These are phyloP conservation scores for Fundulus diaphanus DNA, from an alignment of 2,797 vertebrate genomes.

Conservation along the genomic window DNA sequence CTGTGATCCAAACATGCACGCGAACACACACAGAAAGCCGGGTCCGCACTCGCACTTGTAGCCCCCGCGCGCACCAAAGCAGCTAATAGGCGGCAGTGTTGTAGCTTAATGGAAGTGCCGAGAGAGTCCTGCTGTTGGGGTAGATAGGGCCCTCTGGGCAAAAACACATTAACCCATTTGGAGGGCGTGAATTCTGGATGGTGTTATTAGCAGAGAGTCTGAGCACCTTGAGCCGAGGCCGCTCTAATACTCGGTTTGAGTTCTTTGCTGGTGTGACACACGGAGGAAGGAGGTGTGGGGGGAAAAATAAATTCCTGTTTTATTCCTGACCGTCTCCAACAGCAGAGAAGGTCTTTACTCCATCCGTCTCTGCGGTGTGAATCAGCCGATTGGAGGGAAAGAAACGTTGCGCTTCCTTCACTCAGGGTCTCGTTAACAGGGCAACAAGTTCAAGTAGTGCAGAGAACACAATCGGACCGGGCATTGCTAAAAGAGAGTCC, in stretches of 20 bases:
- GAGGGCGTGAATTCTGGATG: constrained; percentile 82
- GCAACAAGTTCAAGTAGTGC: constrained; percentile 15
- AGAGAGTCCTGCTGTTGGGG: constrained; percentile 77
- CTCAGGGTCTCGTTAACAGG: constrained; percentile 35
- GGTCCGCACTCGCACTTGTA: constrained; percentile 49
- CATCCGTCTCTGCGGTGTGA: constrained; percentile 32
- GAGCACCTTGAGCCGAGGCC: constrained; percentile 68
- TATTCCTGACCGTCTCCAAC: constrained; percentile 38
- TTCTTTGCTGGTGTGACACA: constrained; percentile 47
- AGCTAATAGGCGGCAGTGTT: constrained; percentile 76
- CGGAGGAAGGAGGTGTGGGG: constrained; percentile 16
- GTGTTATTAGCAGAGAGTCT: constrained; percentile 81
- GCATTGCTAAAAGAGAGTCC: no score
- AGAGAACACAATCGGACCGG: neutral
- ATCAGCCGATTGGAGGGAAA: constrained; percentile 38
- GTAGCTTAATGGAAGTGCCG: constrained; percentile 80
- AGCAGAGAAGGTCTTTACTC: constrained; percentile 30
- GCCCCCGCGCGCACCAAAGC: constrained; percentile 46
- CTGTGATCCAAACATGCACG: constrained; percentile 22
- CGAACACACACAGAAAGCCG: constrained; percentile 28
- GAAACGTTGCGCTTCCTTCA: constrained; percentile 18
- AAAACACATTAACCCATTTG: constrained; percentile 85
- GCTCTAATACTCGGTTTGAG: constrained; percentile 51
- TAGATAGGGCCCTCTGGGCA: constrained; percentile 80
- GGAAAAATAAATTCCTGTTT: constrained; percentile 46